phyloP scores from a whole-genome alignment of 1,140 invertebrate genomes.

The Diorhabda elongata region DNA sequence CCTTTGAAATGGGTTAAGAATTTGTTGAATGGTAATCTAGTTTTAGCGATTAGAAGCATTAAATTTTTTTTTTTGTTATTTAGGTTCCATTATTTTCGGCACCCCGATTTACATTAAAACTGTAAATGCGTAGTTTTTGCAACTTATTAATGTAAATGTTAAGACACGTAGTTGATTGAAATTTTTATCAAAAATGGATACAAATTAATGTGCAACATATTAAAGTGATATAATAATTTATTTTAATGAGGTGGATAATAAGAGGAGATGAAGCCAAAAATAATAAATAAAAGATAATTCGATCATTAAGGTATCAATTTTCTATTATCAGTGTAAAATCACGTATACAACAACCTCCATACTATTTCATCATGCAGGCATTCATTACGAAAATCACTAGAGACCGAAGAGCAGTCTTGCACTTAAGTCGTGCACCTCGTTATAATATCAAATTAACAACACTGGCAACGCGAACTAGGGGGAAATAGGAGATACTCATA shows the following conservation, averaged over 20 bases:
- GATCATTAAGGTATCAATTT: constrained; percentile 1
- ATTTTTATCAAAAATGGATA: too few species aligned
- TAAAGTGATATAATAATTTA: not conserved
- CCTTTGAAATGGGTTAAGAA: too few species aligned
- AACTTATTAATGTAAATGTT: too few species aligned
- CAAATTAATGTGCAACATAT: too few species aligned
- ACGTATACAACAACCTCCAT: not conserved
- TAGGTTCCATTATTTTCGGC: too few species aligned
- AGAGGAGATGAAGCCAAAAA: not conserved
- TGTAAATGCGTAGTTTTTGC: too few species aligned
- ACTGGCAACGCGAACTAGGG: not conserved
- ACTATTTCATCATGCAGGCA: not conserved
- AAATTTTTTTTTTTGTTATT: too few species aligned
- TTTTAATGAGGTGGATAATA: not conserved
- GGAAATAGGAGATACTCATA: not conserved
- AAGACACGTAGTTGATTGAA: too few species aligned
- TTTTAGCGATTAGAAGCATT: too few species aligned
- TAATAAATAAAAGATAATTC: constrained; percentile 3
- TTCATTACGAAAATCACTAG: constrained; percentile 2
- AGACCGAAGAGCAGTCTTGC: not conserved
- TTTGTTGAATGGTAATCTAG: too few species aligned
- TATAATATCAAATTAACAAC: not conserved
- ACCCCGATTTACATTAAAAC: too few species aligned
- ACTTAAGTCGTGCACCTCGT: not conserved
- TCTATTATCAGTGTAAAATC: constrained; percentile 2